phyloP scores from a whole-genome alignment of 2,888 invertebrate species.

The Euclidia mi region DNA sequence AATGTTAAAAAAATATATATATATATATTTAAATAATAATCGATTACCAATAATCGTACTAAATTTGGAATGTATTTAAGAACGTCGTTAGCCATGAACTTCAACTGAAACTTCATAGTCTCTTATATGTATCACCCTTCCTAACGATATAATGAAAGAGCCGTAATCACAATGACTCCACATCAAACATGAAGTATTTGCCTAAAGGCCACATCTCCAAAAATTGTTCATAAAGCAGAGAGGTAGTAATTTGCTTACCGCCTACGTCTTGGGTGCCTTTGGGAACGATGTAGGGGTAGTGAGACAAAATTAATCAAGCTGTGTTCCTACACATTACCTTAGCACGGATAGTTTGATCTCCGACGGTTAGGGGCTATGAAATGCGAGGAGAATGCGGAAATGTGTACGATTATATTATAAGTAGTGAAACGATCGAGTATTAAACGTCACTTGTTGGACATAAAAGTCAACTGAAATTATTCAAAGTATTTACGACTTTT shows the following conservation, averaged over 20 bases:
- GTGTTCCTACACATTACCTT: conserved; percentile 72
- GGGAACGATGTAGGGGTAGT: conserved; percentile 27
- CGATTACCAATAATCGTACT: no score
- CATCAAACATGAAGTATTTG: conserved; percentile 10
- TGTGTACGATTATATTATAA: no score
- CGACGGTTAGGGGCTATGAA: conserved; percentile 48
- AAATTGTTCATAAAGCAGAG: conserved; percentile 33
- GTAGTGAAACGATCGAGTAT: no score
- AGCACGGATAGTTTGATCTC: conserved; percentile 68
- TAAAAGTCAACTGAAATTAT: no score
- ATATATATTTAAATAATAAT: no score
- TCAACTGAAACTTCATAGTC: no score
- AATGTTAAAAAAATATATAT: no score
- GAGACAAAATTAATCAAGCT: conserved; percentile 79
- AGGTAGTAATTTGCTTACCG: conserved; percentile 57
- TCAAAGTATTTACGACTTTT: no score
- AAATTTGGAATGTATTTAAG: no score
- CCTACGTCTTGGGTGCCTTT: conserved; percentile 42
- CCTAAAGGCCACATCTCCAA: neutral
- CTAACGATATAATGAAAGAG: neutral
- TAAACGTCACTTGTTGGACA: no score
- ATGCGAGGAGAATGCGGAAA: conserved; percentile 23
- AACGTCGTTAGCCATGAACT: no score
- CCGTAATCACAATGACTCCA: neutral
- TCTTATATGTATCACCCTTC: no score